phyloP scores from a whole-genome alignment of 2,888 invertebrate species.

The Gasteruption jaculator region DNA sequence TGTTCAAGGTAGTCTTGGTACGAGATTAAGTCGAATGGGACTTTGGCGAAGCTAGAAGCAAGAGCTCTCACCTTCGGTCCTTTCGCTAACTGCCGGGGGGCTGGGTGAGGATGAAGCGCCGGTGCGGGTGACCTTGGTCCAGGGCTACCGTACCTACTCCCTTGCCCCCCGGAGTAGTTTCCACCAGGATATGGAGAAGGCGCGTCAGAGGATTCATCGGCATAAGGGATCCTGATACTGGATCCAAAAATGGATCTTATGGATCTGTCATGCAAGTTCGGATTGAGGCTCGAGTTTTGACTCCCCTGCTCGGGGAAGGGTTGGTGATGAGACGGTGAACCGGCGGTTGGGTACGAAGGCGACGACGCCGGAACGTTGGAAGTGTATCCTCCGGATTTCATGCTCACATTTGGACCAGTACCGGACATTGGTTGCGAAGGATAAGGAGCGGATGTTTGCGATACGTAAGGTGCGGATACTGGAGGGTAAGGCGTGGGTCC shows the following conservation, averaged over 20 bases:
- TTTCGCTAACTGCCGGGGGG: slow-evolving; percentile 37
- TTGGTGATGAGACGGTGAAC: no score
- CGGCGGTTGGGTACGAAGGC: no score
- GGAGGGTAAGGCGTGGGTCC: slow-evolving; percentile 18
- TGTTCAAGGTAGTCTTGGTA: no score
- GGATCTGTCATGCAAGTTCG: slow-evolving; percentile 18
- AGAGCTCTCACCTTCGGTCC: slow-evolving; percentile 47
- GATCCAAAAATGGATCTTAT: slow-evolving; percentile 22
- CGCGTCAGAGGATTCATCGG: slow-evolving; percentile 16
- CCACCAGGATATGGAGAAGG: slow-evolving; percentile 31
- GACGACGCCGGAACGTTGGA: no score
- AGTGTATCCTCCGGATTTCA: no score
- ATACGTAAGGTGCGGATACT: slow-evolving; percentile 6
- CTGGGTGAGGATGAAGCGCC: slow-evolving; percentile 28
- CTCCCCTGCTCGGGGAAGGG: no score
- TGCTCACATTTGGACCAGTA: no score
- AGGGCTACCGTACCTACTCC: slow-evolving; percentile 32
- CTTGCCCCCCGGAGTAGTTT: slow-evolving; percentile 44
- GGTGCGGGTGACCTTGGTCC: slow-evolving; percentile 20
- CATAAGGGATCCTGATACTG: slow-evolving; percentile 19
- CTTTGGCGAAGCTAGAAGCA: no score
- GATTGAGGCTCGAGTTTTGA: no score
- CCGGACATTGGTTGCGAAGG: slow-evolving; percentile 17
- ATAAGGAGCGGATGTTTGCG: slow-evolving; percentile 19
- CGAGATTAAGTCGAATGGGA: no score